Conservation (phyloP, 2,797 vertebrate species). For the Darevskia mixta region DNA sequence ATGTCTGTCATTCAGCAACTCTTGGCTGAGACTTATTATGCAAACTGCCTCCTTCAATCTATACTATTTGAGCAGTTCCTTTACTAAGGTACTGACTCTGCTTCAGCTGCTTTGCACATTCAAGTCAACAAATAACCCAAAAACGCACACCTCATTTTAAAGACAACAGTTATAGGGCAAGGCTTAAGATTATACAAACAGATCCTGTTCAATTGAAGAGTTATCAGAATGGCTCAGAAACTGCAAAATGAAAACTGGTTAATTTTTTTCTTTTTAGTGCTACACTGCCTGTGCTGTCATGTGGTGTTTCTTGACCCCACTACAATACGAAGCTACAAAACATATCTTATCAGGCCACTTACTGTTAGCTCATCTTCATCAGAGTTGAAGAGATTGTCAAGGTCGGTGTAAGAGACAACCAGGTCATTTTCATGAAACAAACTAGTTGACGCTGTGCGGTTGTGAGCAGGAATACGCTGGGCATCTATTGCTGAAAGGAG, state of each 20-base stretch:
- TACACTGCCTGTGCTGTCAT: not conserved
- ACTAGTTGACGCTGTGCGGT: constrained; percentile 92
- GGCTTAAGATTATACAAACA: not conserved
- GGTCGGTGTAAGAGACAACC: constrained; percentile 95
- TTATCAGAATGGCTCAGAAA: not conserved
- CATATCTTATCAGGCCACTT: constrained; percentile 69
- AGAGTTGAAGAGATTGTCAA: constrained; percentile 99
- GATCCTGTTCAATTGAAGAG: not conserved
- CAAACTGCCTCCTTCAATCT: not conserved
- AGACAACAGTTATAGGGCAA: not conserved
- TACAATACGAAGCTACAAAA: not conserved
- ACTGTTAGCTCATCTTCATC: constrained; percentile 97
- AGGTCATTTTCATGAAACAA: constrained; percentile 96
- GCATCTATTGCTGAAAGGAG: constrained; percentile 79
- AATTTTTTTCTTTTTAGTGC: not conserved
- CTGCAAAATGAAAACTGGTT: not conserved
- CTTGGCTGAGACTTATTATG: not conserved
- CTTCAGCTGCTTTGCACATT: no score
- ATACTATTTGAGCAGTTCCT: not conserved
- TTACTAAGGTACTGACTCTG: no score
- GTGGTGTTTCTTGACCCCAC: not conserved
- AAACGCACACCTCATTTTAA: no score
- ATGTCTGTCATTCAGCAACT: not conserved
- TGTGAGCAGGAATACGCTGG: constrained; percentile 87
- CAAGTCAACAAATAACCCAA: no score